These are phyloP conservation scores for Epizoanthus scotinus DNA, from an alignment of 92 coral and sea anemone species.

Conservation along the genomic window DNA sequence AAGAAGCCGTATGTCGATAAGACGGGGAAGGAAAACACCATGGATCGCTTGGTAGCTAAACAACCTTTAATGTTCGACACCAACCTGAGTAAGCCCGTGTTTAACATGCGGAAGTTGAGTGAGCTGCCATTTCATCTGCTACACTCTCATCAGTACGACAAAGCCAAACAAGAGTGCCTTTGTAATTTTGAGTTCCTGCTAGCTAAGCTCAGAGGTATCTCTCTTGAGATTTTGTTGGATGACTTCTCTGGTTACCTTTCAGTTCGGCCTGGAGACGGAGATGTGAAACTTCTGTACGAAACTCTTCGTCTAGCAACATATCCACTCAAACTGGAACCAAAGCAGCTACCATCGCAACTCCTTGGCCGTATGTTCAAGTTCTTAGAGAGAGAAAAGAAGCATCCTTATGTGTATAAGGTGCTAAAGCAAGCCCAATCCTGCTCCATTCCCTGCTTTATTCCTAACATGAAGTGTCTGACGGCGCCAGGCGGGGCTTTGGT, in stretches of 20 bases:
- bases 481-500: slow-evolving; percentile 96
- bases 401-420: slow-evolving; percentile 75
- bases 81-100: slow-evolving; percentile 70
- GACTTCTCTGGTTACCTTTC: slow-evolving; percentile 75
- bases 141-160: slow-evolving; percentile 64
- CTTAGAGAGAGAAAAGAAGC: slow-evolving; percentile 64
- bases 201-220: slow-evolving; percentile 84
- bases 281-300: slow-evolving; percentile 82
- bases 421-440: slow-evolving; percentile 76
- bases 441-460: slow-evolving; percentile 80
- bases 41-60: slow-evolving; percentile 86
- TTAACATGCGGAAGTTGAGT: slow-evolving; percentile 85
- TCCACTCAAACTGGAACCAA: slow-evolving; percentile 77
- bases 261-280: slow-evolving; percentile 75
- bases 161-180: slow-evolving; percentile 73
- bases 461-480: slow-evolving; percentile 85
- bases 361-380: slow-evolving; percentile 93
- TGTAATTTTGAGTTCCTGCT: slow-evolving; percentile 89
- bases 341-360: slow-evolving; percentile 90
- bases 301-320: slow-evolving; percentile 77
- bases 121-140: slow-evolving; percentile 90
- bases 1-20: slow-evolving; percentile 89
- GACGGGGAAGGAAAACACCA: slow-evolving; percentile 71
- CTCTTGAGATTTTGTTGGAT: slow-evolving; percentile 65
- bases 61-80: slow-evolving; percentile 87